Evolutionary conservation across 2,797 vertebrate genomes (phyloP), one percentile per base, ranked within the genome.

Genomic region (Tarsius wallacei): DNA sequence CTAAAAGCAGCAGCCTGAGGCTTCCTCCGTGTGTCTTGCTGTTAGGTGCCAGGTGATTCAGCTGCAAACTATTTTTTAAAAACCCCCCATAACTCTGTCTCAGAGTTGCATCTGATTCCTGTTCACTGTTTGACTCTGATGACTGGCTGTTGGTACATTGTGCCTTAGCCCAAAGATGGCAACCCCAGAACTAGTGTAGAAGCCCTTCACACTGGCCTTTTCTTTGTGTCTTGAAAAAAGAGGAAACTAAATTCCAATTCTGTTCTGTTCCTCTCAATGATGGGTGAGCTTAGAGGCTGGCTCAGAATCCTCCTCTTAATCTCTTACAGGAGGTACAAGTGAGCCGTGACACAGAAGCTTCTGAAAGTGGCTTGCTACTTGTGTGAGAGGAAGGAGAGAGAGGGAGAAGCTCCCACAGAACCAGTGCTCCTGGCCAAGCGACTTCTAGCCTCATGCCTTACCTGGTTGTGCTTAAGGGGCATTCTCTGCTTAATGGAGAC

Each of bases 51-150:
- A 95, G 80, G 71, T 84, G 33, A 90, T 49, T 51, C 47, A 93
- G 66, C 63, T 95, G 57, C 61, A 88, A 42, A 51, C 21, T 93
- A n/a, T 57, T 70, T 91, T 80, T 83, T 82, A 28, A 87, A 93
- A 55, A 42, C 42, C 42, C 70, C 66, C 24, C 28, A 36, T 55
- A 15, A 33, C 4, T 8, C 47, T 95, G 22, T 94, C 85, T 95
- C 15, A 22, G 86, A 90, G 78, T 92, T 96, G 36, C 12, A 71
- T 80, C 49, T 94, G 59, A 87, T 78, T 89, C 31, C 83, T 90
- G 2, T 76, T 95, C 21, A 76, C 53, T 91, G 28, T 88, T 97
- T 66, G 51, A 66, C 19, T 94, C 61, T 80, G 93, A 22, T 81
- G 59, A 73, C 53, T 76, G 28, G 53, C 47, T 74, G 0, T 80